These are phyloP conservation scores for Lytechinus variegatus DNA, from an alignment of 35 echinoderm and acorn worm genomes.

Conservation along the genomic window DNA sequence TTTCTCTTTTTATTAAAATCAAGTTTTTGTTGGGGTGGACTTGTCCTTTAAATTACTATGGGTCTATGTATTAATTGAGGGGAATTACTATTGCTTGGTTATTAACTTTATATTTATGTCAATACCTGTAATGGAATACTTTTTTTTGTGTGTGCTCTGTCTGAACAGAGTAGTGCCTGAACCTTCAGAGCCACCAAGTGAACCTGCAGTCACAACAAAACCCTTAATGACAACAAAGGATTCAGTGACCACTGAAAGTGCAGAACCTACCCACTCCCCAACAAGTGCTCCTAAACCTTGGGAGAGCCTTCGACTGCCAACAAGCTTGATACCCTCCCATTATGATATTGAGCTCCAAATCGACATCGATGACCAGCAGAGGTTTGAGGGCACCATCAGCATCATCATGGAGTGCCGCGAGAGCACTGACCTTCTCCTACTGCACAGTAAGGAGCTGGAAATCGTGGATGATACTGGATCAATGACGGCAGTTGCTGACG, in stretches of 20 bases:
- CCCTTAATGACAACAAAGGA: not conserved
- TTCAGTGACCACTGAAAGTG: not conserved
- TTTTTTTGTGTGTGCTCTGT: not conserved
- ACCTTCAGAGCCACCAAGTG: not conserved
- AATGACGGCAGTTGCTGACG: not conserved
- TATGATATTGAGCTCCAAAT: slow-evolving; percentile 82
- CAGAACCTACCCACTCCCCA: not conserved
- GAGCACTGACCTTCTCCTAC: slow-evolving; percentile 64
- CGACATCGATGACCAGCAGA: slow-evolving; percentile 63
- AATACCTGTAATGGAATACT: not conserved
- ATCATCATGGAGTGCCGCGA: slow-evolving; percentile 63
- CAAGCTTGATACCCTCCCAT: slow-evolving; percentile 66
- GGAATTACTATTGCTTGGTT: no score
- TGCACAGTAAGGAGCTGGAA: slow-evolving; percentile 80
- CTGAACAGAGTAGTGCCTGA: not conserved
- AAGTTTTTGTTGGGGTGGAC: no score
- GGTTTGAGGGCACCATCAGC: slow-evolving; percentile 58
- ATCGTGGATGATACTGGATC: slow-evolving; percentile 41
- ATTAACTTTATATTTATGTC: no score
- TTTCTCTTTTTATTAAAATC: no score
- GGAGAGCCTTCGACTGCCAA: slow-evolving; percentile 82
- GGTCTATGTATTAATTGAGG: no score
- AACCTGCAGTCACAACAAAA: not conserved
- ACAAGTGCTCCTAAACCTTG: slow-evolving; percentile 39
- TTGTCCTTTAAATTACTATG: no score